Evolutionary conservation across 2,888 invertebrate species (phyloP).

Genomic region (Notodonta dromedarius): DNA sequence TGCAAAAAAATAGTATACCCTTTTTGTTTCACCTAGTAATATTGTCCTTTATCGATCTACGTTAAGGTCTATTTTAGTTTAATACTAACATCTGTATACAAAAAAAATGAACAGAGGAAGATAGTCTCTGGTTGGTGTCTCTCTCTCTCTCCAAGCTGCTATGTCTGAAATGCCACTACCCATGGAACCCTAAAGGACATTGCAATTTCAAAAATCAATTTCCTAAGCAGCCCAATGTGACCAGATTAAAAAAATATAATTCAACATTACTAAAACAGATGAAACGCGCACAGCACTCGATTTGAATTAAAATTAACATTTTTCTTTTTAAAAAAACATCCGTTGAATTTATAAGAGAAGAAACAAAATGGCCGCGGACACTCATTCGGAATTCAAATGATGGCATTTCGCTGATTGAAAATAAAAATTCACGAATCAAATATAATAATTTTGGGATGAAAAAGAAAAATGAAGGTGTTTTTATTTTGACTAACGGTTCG

Average conservation of each 20-base stretch:
- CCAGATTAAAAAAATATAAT: slow-evolving; percentile 28
- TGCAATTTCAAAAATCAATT: slow-evolving; percentile 19
- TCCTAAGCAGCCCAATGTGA: slow-evolving; percentile 27
- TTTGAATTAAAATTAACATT: slow-evolving; percentile 36
- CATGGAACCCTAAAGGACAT: not conserved
- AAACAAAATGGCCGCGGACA: slow-evolving; percentile 36
- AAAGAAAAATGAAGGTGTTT: not conserved
- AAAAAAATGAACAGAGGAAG: too few relatives aligned
- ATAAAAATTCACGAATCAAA: slow-evolving; percentile 43
- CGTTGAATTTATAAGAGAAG: slow-evolving; percentile 36
- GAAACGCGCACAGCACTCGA: slow-evolving; percentile 21
- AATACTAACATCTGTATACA: too few relatives aligned
- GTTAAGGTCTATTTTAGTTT: too few relatives aligned
- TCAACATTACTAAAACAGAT: slow-evolving; percentile 34
- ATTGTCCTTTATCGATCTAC: too few relatives aligned
- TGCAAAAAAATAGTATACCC: too few relatives aligned
- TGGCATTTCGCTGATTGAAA: slow-evolving; percentile 48
- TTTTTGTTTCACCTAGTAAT: too few relatives aligned
- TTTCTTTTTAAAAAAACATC: slow-evolving; percentile 20
- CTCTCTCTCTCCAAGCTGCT: too few relatives aligned
- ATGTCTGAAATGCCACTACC: too few relatives aligned
- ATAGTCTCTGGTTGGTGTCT: too few relatives aligned
- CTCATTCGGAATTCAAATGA: slow-evolving; percentile 45
- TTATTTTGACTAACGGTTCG: slow-evolving; percentile 16
- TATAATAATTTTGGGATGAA: slow-evolving; percentile 23